Evolutionary conservation across 23 tunicate genomes (phyloP).

Genomic region (Halocynthia aurantium): DNA sequence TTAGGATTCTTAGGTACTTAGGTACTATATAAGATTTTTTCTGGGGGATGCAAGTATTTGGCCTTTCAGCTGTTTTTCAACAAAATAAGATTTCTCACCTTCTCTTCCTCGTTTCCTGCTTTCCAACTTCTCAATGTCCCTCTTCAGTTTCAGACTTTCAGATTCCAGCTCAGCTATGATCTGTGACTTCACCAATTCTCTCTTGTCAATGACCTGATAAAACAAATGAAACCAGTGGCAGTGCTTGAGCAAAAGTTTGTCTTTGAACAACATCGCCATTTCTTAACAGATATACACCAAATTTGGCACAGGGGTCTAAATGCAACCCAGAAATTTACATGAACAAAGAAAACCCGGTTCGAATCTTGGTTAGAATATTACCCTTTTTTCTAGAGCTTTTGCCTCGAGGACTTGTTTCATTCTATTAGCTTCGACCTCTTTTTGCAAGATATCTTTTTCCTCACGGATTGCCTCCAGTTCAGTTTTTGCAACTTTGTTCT

Average conservation of each 20-base stretch:
- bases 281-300: too few species aligned
- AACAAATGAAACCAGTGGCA: not conserved
- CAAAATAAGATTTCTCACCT: not conserved
- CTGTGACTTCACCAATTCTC: conserved; percentile 11
- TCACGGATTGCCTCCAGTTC: conserved; percentile 43
- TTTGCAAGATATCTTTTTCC: conserved; percentile 39
- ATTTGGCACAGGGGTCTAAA: too few species aligned
- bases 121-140: conserved; percentile 60
- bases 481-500: conserved; percentile 9
- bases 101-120: conserved; percentile 5
- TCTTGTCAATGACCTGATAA: not conserved
- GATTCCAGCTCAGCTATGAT: conserved; percentile 66
- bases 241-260: not conserved
- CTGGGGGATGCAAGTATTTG: too few species aligned
- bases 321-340: too few species aligned
- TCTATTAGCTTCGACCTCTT: conserved; percentile 27
- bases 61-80: too few species aligned
- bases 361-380: too few species aligned
- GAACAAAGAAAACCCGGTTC: too few species aligned
- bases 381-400: not conserved
- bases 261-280: too few species aligned
- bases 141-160: conserved; percentile 39
- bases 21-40: too few species aligned
- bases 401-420: conserved; percentile 26
- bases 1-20: not conserved